These are phyloP conservation scores for Excalfactoria chinensis DNA, from an alignment of 2,113 vertebrate genomes.

Conservation along the genomic window DNA sequence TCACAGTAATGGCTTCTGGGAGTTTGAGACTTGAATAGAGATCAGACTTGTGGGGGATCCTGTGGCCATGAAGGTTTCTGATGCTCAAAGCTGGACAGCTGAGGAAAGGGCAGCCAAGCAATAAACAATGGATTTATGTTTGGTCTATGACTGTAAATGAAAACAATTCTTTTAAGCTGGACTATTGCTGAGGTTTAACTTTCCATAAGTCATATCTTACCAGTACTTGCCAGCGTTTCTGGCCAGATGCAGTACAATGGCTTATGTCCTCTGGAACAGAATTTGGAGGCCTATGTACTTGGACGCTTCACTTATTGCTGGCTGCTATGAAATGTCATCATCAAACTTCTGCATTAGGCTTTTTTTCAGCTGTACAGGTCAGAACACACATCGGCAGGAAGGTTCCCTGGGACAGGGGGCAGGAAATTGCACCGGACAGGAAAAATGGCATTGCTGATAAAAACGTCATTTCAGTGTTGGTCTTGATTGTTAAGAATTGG, in stretches of 20 bases:
- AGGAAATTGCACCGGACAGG: background rate
- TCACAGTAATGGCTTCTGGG: background rate
- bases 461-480: background rate
- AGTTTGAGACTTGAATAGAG: background rate
- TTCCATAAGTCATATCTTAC: conserved; percentile 33
- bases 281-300: background rate
- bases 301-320: background rate
- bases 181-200: conserved; percentile 8
- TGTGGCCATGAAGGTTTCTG: background rate
- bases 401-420: background rate
- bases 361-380: conserved; percentile 3
- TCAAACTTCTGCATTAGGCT: conserved; percentile 5
- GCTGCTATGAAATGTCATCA: background rate
- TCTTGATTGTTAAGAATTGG: background rate
- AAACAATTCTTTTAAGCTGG: conserved; percentile 5
- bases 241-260: background rate
- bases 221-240: conserved; percentile 9
- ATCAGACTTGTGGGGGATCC: background rate
- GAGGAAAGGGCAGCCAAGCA: background rate
- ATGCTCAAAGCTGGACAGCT: background rate
- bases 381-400: conserved; percentile 20
- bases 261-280: conserved; percentile 34
- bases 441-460: conserved; percentile 47
- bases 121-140: background rate
- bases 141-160: conserved; percentile 1